Base-by-base conservation (phyloP, 2,113 vertebrate species). In the Fregata magnificens region DNA sequence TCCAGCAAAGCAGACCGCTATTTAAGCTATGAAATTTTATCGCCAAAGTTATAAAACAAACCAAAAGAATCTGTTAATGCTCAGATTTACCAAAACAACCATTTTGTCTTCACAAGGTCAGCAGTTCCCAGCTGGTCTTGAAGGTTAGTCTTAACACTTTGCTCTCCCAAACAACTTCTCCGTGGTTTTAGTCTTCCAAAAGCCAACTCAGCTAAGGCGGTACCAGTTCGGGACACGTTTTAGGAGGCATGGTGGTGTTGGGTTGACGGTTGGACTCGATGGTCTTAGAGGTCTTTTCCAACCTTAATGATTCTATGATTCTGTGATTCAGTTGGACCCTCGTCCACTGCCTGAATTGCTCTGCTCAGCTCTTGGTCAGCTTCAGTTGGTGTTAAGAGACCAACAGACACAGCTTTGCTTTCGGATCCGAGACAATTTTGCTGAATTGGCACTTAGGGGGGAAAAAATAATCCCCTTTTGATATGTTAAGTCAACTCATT, bases 41-140 rank as follows among this genome's bases (percentile, higher is more conserved):
- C 0, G 1, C 2, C 1, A 5, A 38, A 50, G 45, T 69, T 16
- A 28, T 6, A 36, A 70, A 89, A 17, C 1, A 59, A 63, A 63
- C 11, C 28, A 10, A 31, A 89, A 67, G 7, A 36, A 91, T 5
- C 28, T 40, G 71, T 63, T 79, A 16, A 6, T 6, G 38, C 32
- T 49, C 15, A 65, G 58, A 32, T 34, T 34, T 80, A 59, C 12
- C 22, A 20, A 70, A 79, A 32, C 9, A 47, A 24, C 8, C 6
- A 2, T 44, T 90, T 44, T 20, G 19, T 20, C 65, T 70, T 70
- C 4, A 22, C 0, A 3, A 77, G 24, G 4, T 21, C 74, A 66
- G 45, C 45, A 36, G 45, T 6, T 59, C 40, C 26, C 13, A 52
- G 29, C 52, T 63, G 52, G n/a, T 34, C n/a, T 38, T 8, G 31